phyloP scores from a whole-genome alignment of 2,797 vertebrate genomes.

The Gephyroberyx darwinii region DNA sequence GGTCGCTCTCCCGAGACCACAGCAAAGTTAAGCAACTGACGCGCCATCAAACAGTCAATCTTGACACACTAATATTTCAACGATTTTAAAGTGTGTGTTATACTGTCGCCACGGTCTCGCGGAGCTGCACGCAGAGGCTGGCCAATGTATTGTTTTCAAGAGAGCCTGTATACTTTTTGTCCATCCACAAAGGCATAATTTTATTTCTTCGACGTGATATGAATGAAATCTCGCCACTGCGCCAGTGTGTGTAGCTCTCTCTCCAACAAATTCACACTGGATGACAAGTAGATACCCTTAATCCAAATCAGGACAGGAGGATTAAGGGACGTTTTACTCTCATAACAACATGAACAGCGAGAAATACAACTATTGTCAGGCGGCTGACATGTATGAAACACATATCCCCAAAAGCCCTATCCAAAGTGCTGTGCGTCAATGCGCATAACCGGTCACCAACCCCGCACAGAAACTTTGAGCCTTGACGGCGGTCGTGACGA shows the following conservation, averaged over 20 bases:
- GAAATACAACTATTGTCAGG: neutral
- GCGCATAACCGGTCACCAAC: conserved; percentile 52
- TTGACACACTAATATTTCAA: neutral
- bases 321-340: too few relatives aligned
- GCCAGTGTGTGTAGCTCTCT: conserved; percentile 36
- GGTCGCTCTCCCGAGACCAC: conserved; percentile 1
- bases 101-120: neutral
- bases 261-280: conserved; percentile 20
- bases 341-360: rapidly evolving
- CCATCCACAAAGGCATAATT: neutral
- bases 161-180: neutral
- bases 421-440: conserved; percentile 62
- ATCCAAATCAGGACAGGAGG: neutral
- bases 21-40: conserved; percentile 47
- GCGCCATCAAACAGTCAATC: conserved; percentile 4
- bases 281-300: neutral
- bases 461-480: conserved; percentile 45
- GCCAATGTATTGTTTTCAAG: neutral
- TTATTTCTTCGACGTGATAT: conserved; percentile 61
- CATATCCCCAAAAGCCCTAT: conserved; percentile 6
- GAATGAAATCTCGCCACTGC: conserved; percentile 72
- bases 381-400: neutral
- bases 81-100: neutral
- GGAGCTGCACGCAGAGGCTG: neutral
- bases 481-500: conserved; percentile 1